Evolutionary conservation across 2,113 vertebrate species (phyloP), one percentile per base, ranked within the genome.

Genomic region (Sylvietta virens): DNA sequence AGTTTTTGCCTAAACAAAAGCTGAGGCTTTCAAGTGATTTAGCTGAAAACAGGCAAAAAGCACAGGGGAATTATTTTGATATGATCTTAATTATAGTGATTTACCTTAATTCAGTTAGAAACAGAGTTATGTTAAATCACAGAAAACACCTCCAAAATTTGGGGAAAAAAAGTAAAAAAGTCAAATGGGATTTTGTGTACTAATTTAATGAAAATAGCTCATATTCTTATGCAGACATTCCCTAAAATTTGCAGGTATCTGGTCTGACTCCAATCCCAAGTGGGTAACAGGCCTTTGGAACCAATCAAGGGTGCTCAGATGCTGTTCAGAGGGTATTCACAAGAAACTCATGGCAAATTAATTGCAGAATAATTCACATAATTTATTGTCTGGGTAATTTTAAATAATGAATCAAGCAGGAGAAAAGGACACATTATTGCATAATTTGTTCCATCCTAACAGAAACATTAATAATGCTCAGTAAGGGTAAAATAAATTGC

Each of bases 341-440:
- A 88, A 93, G 72, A 71, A 94, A 56, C 35, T 84, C 28, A 31
- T 5, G 17, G 47, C 57, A 84, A 94, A 92, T 94, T 88, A 93
- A 78, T 93, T 94, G 90, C 65, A 79, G 93, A 91, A 89, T 95
- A 76, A 84, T 72, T 90, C 76, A 83, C 65, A 86, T 92, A 92
- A 94, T 86, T 96, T 93, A 74, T 92, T 92, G 47, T 77, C 48
- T 92, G 65, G 53, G 15, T 92, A 94, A 86, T 96, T 86, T 76
- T 61, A 81, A 96, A 81, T 81, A 94, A 94, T 92, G 82, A 96
- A 74, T 93, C 77, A 78, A 91, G 77, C 35, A 67, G 44, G 28
- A 83, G 48, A 33, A 86, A 92, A 93, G 28, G 31, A 76, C 45
- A 56, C 37, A 35, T 79, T 82, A 88, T 86, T 86, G 45, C n/a